Evolutionary conservation across 2,888 invertebrate species (phyloP), one percentile per base, ranked within the genome.

Genomic region (Andrena minutula): DNA sequence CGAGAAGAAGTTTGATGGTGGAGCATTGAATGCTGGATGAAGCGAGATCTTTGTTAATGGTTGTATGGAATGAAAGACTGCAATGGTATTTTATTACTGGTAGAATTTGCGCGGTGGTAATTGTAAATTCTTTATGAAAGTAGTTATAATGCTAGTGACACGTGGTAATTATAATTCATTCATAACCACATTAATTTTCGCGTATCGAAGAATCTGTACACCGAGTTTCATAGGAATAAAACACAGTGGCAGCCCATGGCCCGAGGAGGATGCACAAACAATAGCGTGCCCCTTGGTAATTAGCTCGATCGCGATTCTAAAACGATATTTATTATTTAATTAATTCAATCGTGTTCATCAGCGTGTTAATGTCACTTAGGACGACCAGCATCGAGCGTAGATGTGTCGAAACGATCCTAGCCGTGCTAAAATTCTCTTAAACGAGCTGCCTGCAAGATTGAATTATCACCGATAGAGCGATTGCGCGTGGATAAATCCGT

Each of bases 241-340:
- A 74, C 32, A 51, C 63, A 56, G 66, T 12, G 53, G 28, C 63
- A 51, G 10, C 8, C 41, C 61, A 69, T 60, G 49, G 61, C 58
- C 66, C 60, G 74, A 69, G 68, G 32, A 80, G 75, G 84, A 85
- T 86, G 79, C 60, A 70, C 85, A 87, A 89, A 90, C 86, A 90
- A 86, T 91, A 75, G 90, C 90, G 89, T 91, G 91, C 75, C 73
- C 78, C 70, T 83, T 81, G 84, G 89, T 89, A 90, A 91, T 92
- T 91, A 92, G 86, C 84, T 79, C 75, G 81, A 90, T 91, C 89
- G 84, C 86, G 89, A 91, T 90, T 88, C 86, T 84, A 76, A 89
- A 84, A 85, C 82, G 87, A 90, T 90, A 89, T 89, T 91, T 90
- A 90, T 91, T 91, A 87, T 91, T 91, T 90, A 87, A 92, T 91